These are phyloP conservation scores for Numenius phaeopus DNA, from an alignment of 2,797 vertebrate genomes.

Conservation along the genomic window DNA sequence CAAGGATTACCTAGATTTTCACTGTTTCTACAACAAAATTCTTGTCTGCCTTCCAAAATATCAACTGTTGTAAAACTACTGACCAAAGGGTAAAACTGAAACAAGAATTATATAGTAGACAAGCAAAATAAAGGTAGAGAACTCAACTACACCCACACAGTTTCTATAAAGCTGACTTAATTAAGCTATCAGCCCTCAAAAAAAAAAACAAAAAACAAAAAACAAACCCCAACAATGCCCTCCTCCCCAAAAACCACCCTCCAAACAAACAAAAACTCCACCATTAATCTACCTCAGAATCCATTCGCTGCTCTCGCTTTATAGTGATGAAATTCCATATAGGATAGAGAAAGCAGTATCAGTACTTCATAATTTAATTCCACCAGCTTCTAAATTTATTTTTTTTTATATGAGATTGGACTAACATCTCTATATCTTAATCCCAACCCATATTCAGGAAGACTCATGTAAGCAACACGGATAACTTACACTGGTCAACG, in stretches of 20 bases:
- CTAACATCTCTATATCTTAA: background rate
- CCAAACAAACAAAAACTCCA: background rate
- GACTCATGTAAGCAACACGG: background rate
- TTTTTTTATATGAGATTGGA: background rate
- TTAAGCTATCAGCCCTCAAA: background rate
- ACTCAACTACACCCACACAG: background rate
- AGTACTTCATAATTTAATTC: background rate
- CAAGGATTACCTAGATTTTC: background rate
- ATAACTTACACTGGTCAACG: background rate
- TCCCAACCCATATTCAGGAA: background rate
- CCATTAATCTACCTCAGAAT: background rate
- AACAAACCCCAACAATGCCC: background rate
- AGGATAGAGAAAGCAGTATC: background rate
- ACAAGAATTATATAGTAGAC: background rate
- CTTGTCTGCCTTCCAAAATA: background rate
- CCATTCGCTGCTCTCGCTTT: background rate
- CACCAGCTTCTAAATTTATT: background rate
- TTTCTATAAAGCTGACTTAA: background rate
- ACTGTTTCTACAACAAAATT: background rate
- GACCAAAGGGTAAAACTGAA: background rate
- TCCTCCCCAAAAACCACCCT: fast-evolving
- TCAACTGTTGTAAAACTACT: background rate
- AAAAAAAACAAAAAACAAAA: too few species aligned
- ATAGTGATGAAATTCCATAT: background rate
- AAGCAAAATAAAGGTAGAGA: background rate